Evolutionary conservation across 1,140 invertebrate genomes (phyloP).

Genomic region (Euglossa dilemma): DNA sequence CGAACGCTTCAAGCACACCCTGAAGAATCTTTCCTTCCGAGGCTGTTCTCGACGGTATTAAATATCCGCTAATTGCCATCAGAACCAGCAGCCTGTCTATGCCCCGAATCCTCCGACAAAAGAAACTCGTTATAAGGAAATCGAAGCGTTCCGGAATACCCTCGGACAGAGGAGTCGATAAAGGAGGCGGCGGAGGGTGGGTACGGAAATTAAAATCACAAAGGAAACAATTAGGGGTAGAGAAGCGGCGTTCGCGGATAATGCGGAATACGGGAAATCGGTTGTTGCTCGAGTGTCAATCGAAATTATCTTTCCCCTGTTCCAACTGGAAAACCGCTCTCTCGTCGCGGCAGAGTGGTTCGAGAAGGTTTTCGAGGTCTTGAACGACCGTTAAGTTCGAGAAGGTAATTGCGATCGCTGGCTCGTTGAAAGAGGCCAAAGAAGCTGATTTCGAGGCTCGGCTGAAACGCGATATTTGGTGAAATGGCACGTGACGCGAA

Average conservation of each 20-base stretch:
- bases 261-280: slow-evolving; percentile 3
- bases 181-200: not conserved
- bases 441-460: not conserved
- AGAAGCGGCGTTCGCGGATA: too few species aligned
- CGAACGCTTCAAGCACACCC: too few species aligned
- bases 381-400: not conserved
- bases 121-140: slow-evolving; percentile 39
- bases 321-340: not conserved
- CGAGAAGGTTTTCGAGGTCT: not conserved
- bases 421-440: not conserved
- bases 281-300: not conserved
- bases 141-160: slow-evolving; percentile 14
- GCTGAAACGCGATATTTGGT: not conserved
- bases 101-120: slow-evolving; percentile 20
- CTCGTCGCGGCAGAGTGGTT: too few species aligned
- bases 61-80: slow-evolving; percentile 29
- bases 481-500: not conserved
- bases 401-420: not conserved
- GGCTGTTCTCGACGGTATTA: not conserved
- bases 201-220: slow-evolving; percentile 34
- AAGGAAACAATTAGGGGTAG: slow-evolving; percentile 34
- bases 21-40: too few species aligned
- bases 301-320: slow-evolving; percentile 2
- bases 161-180: not conserved
- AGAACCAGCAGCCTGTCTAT: not conserved